These are phyloP conservation scores for Dyspetes luteomarginatus DNA, from an alignment of 2,888 invertebrate species.

Conservation along the genomic window DNA sequence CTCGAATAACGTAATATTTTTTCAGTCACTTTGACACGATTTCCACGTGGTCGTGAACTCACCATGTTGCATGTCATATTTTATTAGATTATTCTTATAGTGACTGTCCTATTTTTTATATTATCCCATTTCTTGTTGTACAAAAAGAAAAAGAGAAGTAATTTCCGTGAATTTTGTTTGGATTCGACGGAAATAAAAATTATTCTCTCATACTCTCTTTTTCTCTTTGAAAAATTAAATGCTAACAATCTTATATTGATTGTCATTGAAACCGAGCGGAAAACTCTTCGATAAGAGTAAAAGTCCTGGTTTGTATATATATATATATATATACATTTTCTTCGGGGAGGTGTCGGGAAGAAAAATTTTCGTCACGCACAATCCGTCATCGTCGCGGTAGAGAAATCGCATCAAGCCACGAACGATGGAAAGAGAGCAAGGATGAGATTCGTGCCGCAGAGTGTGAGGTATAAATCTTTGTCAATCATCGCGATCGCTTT, in stretches of 20 bases:
- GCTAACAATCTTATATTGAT: neutral
- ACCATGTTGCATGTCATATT: neutral
- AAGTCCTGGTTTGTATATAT: neutral
- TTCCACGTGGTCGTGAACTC: neutral
- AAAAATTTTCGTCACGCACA: conserved; percentile 44
- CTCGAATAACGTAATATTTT: neutral
- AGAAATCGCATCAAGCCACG: conserved; percentile 6
- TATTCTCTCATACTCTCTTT: no score
- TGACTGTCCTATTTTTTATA: no score
- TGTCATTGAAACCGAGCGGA: neutral
- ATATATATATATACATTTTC: neutral
- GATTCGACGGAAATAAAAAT: neutral
- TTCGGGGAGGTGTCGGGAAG: neutral
- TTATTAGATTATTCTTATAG: no score
- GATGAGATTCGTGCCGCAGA: conserved; percentile 4
- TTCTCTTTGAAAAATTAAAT: neutral
- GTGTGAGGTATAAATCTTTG: conserved; percentile 39
- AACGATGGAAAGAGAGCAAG: neutral
- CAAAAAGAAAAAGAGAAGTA: no score
- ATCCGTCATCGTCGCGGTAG: conserved; percentile 25
- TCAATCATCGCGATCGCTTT: conserved; percentile 16
- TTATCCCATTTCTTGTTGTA: no score
- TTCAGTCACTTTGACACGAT: neutral
- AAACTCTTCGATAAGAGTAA: neutral
- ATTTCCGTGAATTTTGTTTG: no score